Conservation (phyloP, 2,888 invertebrate genomes). For the Galerucella nymphaeae region DNA sequence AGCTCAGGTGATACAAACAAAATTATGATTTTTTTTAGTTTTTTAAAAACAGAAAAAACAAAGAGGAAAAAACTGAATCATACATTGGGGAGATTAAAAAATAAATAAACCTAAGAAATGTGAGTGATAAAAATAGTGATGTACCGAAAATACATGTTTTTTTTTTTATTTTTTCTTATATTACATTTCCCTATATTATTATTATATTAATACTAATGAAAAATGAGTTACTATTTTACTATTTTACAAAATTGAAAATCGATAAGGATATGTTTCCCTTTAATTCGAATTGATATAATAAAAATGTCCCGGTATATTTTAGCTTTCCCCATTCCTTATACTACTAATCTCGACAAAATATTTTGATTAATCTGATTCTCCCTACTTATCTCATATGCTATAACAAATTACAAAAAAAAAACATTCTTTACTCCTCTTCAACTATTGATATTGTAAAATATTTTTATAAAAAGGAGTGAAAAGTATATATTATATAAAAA, state of each 20-base stretch:
- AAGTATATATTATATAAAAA: constrained; percentile 9
- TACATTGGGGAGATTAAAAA: not conserved
- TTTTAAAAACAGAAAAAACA: too few species aligned
- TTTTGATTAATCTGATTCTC: constrained; percentile 1
- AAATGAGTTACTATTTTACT: too few species aligned
- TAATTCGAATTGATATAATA: too few species aligned
- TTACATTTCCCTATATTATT: too few species aligned
- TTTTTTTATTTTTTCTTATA: too few species aligned
- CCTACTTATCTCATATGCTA: not conserved
- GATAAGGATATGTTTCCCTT: too few species aligned
- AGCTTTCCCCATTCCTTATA: too few species aligned
- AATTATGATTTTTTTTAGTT: too few species aligned
- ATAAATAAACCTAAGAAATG: not conserved
- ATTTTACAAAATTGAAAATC: too few species aligned
- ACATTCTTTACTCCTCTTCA: constrained; percentile 4
- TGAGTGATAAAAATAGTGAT: not conserved
- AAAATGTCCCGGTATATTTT: too few species aligned
- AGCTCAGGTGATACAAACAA: too few species aligned
- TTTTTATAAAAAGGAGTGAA: constrained; percentile 13
- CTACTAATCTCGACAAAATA: not conserved
- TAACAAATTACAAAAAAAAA: constrained; percentile 7
- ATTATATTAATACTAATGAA: too few species aligned
- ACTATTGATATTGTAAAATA: not conserved
- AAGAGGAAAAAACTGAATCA: not conserved
- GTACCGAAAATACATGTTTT: not conserved